Percentiles rank a stretch among this genome's conserved stretches.
Conservation (phyloP, 2,888 invertebrate genomes). For the Strigamia transsilvanica region DNA sequence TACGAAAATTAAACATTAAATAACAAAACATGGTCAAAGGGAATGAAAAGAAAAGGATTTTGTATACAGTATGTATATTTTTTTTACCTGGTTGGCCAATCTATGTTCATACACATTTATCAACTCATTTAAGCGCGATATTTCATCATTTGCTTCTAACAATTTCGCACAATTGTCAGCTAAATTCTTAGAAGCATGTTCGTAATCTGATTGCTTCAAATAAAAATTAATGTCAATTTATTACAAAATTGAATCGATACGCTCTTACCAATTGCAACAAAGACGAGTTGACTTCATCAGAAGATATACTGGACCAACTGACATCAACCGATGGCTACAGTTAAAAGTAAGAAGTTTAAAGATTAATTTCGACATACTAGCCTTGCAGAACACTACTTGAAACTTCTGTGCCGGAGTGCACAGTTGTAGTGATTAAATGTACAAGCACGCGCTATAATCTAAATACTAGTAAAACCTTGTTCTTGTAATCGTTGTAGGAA, state of each 20-base stretch:
- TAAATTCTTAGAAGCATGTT: background rate
- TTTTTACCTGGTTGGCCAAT: slow-evolving; percentile 8
- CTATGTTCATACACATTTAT: background rate
- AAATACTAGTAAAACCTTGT: background rate
- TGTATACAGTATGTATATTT: background rate
- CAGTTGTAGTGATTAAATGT: background rate
- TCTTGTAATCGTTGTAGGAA: background rate
- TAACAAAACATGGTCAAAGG: background rate
- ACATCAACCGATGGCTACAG: background rate
- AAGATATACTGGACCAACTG: background rate
- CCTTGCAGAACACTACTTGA: no score
- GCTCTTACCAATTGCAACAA: background rate
- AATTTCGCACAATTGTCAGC: background rate
- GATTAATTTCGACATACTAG: no score
- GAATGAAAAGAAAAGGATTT: background rate
- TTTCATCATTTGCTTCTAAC: background rate
- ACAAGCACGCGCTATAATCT: background rate
- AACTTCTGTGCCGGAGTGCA: no score
- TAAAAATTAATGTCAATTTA: background rate
- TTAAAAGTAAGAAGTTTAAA: background rate
- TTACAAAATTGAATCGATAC: background rate
- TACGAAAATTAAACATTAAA: background rate
- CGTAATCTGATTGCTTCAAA: background rate
- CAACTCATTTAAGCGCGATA: background rate
- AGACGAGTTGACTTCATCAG: background rate